phyloP scores from a whole-genome alignment of 2,888 invertebrate species.

The Chelonus formosanus region DNA sequence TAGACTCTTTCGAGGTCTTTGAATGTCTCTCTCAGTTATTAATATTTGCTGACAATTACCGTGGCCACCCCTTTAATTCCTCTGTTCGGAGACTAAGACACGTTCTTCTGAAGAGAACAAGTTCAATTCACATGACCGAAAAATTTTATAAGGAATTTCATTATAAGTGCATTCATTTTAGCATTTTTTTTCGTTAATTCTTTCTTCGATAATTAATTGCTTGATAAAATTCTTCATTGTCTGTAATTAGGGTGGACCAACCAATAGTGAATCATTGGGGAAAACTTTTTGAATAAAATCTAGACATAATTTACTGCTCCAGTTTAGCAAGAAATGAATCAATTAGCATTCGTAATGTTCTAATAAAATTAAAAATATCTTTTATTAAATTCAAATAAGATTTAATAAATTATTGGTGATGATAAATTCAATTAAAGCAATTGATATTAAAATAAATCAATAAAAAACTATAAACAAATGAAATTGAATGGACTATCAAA shows the following conservation, averaged over 20 bases:
- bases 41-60: conserved; percentile 65
- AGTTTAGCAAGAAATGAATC: not conserved
- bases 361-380: too few relatives aligned
- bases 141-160: not conserved
- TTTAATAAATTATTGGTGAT: too few relatives aligned
- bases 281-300: too few relatives aligned
- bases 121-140: conserved; percentile 1
- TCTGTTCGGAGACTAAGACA: conserved; percentile 52
- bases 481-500: too few relatives aligned
- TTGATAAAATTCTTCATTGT: not conserved
- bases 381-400: too few relatives aligned
- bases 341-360: too few relatives aligned
- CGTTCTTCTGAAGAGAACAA: conserved; percentile 47
- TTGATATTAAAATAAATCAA: too few relatives aligned
- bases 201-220: not conserved
- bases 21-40: conserved; percentile 54
- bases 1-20: conserved; percentile 52
- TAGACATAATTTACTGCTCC: not conserved
- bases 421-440: too few relatives aligned
- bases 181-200: not conserved
- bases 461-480: too few relatives aligned
- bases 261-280: too few relatives aligned
- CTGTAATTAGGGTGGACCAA: too few relatives aligned
- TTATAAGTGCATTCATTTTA: too few relatives aligned
- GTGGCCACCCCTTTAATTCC: conserved; percentile 61